Evolutionary conservation across 30 jellyfish, hydroid and myxozoan species (phyloP).

Genomic region (Rhopilema esculentum): DNA sequence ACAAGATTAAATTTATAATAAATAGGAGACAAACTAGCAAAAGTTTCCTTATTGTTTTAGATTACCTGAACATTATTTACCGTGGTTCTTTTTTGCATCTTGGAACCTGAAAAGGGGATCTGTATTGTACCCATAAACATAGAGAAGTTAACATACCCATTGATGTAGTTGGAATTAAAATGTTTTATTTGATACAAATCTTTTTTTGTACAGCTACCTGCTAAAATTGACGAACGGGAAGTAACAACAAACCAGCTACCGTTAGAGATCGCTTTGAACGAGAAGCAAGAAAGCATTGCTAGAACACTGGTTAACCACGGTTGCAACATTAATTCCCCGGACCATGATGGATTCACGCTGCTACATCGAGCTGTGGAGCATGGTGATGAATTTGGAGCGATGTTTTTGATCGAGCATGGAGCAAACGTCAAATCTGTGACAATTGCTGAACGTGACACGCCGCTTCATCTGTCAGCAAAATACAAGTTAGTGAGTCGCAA

Average conservation of each 20-base stretch:
- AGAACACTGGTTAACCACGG: constrained; percentile 87
- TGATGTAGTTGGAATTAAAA: no score
- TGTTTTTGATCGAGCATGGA: constrained; percentile 84
- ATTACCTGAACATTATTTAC: no score
- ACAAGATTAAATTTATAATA: no score
- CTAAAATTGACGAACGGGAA: constrained; percentile 81
- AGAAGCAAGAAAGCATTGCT: constrained; percentile 92
- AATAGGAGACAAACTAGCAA: no score
- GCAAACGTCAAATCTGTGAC: constrained; percentile 89
- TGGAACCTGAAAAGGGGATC: no score
- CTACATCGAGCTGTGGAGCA: constrained; percentile 74
- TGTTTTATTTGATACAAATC: no score
- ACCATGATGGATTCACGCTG: constrained; percentile 80
- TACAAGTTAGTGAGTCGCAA: constrained; percentile 62
- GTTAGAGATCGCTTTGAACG: constrained; percentile 84
- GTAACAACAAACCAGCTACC: constrained; percentile 75
- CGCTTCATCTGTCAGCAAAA: constrained; percentile 89
- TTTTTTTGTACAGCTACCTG: constrained; percentile 76
- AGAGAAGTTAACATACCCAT: no score
- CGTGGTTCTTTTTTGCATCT: no score
- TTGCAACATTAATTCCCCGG: constrained; percentile 81
- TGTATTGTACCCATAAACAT: no score
- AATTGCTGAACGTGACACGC: constrained; percentile 44
- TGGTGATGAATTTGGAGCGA: constrained; percentile 91
- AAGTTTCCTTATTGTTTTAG: no score